Evolutionary conservation across 2,797 vertebrate genomes (phyloP).

Genomic region (Eleutherodactylus coqui): DNA sequence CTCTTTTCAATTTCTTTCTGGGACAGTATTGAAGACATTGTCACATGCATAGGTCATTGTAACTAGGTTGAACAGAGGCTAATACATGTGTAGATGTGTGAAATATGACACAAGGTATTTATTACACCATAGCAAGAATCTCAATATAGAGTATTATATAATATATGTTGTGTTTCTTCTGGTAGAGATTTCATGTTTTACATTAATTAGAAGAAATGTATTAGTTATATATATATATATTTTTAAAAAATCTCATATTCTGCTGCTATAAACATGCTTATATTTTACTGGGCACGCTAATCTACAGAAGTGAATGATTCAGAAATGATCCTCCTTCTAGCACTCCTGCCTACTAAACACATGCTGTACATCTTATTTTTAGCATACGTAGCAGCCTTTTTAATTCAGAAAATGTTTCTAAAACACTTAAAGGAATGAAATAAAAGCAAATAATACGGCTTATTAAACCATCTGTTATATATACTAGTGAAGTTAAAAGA

Average conservation of each 20-base stretch:
- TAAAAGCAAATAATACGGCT: not conserved
- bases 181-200: too few species aligned
- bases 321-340: conserved; percentile 23
- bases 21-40: too few species aligned
- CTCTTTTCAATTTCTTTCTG: too few species aligned
- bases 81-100: too few species aligned
- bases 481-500: not conserved
- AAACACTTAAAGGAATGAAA: conserved; percentile 28
- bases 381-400: conserved; percentile 41
- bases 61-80: too few species aligned
- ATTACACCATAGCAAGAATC: too few species aligned
- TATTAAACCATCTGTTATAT: not conserved
- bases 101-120: too few species aligned
- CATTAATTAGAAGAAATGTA: too few species aligned
- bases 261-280: not conserved
- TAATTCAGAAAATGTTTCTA: conserved; percentile 50
- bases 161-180: too few species aligned
- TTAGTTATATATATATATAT: not conserved
- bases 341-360: conserved; percentile 53
- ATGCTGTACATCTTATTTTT: conserved; percentile 55
- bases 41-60: too few species aligned
- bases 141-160: too few species aligned
- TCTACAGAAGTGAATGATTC: conserved; percentile 36
- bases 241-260: conserved; percentile 2
- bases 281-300: not conserved